Percentiles rank a stretch among this genome's conserved stretches.
These are phyloP conservation scores for Globodera ellingtonae DNA, from an alignment of 1,140 invertebrate genomes.

Conservation along the genomic window DNA sequence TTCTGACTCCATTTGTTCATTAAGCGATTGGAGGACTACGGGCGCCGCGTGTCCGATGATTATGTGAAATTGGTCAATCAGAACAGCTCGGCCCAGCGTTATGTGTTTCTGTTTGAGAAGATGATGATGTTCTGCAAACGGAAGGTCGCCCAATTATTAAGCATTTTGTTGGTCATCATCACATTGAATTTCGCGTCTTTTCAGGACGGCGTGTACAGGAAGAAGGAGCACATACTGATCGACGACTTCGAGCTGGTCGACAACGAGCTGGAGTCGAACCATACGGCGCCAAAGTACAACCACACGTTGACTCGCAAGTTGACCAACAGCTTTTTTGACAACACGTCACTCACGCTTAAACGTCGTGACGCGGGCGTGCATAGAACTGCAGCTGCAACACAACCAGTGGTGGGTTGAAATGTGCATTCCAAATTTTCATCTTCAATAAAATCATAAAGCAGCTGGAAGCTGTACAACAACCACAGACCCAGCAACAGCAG, in stretches of 20 bases:
- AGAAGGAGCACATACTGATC: constrained; percentile 17
- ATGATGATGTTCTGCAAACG: constrained; percentile 91
- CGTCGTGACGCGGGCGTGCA: neutral
- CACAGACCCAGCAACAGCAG: neutral
- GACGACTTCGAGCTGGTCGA: constrained; percentile 43
- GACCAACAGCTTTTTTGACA: constrained; percentile 44
- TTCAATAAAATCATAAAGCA: neutral
- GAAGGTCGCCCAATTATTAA: constrained; percentile 71
- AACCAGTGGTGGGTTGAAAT: too few species aligned
- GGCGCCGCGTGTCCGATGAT: constrained; percentile 66
- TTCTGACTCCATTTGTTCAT: neutral
- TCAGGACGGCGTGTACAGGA: constrained; percentile 30
- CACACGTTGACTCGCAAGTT: constrained; percentile 45
- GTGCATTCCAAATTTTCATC: neutral
- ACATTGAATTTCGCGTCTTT: constrained; percentile 16
- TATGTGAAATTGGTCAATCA: constrained; percentile 58
- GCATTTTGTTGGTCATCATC: constrained; percentile 18
- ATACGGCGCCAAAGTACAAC: constrained; percentile 28
- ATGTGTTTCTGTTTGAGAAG: constrained; percentile 95
- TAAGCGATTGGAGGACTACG: constrained; percentile 65
- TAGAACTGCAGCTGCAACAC: too few species aligned
- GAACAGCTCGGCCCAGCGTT: constrained; percentile 68
- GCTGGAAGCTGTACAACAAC: neutral
- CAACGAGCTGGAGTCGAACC: constrained; percentile 30
- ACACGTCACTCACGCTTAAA: constrained; percentile 30